These are phyloP conservation scores for Drosophila kokeensis DNA, from an alignment of 2,888 invertebrate genomes.

Conservation along the genomic window DNA sequence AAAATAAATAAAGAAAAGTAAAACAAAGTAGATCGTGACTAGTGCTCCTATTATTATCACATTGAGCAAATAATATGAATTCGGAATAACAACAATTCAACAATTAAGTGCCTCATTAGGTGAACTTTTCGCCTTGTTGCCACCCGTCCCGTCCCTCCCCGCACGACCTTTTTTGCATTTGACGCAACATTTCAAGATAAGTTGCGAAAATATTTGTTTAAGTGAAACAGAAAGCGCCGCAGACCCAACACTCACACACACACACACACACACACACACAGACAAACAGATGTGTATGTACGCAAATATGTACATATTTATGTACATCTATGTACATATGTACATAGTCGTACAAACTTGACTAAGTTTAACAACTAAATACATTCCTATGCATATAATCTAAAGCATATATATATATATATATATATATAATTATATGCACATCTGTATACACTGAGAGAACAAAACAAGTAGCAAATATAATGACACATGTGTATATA, in stretches of 20 bases:
- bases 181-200: conserved; percentile 72
- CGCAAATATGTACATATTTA: not conserved
- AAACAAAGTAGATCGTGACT: not conserved
- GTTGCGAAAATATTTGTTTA: conserved; percentile 74
- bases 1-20: not conserved
- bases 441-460: conserved; percentile 2
- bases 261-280: not conserved
- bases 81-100: conserved; percentile 4
- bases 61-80: conserved; percentile 24
- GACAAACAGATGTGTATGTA: not conserved
- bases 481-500: too few species aligned
- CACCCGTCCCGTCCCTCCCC: not conserved
- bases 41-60: conserved; percentile 7
- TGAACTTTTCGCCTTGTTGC: conserved; percentile 23
- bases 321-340: not conserved
- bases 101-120: conserved; percentile 50
- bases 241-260: conserved; percentile 6
- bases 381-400: not conserved
- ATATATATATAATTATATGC: not conserved
- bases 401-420: not conserved
- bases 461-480: not conserved
- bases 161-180: conserved; percentile 47
- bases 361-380: not conserved
- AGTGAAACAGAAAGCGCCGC: conserved; percentile 75
- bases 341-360: not conserved